phyloP scores from a whole-genome alignment of 2,888 invertebrate species.

The Trichopria drosophilae region DNA sequence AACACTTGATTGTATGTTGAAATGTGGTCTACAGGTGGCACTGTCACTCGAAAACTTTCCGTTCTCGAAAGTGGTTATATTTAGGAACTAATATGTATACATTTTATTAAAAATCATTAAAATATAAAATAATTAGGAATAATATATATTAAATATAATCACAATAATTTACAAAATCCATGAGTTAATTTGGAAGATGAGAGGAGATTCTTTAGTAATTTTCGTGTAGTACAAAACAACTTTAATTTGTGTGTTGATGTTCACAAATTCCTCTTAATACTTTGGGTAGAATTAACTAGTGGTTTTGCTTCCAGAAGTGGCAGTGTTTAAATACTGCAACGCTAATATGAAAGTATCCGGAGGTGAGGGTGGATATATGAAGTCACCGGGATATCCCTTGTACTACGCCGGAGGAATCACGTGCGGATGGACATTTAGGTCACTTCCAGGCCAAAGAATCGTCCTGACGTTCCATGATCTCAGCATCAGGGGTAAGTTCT shows the following conservation, averaged over 20 bases:
- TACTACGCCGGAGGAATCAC: slow-evolving; percentile 70
- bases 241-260: neutral
- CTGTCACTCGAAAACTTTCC: no score
- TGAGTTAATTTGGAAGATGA: no score
- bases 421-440: slow-evolving; percentile 71
- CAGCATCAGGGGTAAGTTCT: slow-evolving; percentile 70
- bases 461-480: slow-evolving; percentile 71
- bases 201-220: no score
- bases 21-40: no score
- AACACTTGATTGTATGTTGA: no score
- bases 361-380: slow-evolving; percentile 53
- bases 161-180: no score
- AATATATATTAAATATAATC: no score
- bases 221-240: neutral
- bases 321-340: slow-evolving; percentile 61
- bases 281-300: no score
- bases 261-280: neutral
- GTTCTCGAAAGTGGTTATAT: no score
- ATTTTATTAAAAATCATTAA: no score
- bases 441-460: slow-evolving; percentile 67
- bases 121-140: no score
- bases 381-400: slow-evolving; percentile 72
- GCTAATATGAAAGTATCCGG: slow-evolving; percentile 55
- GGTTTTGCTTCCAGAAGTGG: slow-evolving; percentile 56
- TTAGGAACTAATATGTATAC: no score